These are phyloP conservation scores for Camelus bactrianus DNA, from an alignment of 2,113 vertebrate species.

Conservation along the genomic window DNA sequence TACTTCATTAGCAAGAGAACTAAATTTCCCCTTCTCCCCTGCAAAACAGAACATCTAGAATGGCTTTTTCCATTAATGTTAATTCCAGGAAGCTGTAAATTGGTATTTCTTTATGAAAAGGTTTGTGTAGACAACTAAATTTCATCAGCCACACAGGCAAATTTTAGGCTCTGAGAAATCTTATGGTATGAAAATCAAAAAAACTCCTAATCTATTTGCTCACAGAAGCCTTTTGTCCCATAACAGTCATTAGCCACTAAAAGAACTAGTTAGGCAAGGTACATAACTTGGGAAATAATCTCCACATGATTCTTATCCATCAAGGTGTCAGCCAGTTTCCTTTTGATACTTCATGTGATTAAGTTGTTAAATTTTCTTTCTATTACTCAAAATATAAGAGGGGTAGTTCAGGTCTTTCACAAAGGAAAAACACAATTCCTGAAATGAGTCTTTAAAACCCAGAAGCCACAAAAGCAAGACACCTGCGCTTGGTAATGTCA, in stretches of 20 bases:
- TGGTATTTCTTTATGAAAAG: neutral
- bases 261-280: neutral
- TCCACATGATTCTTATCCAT: neutral
- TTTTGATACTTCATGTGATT: constrained; percentile 1
- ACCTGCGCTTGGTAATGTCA: neutral
- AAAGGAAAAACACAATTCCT: neutral
- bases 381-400: neutral
- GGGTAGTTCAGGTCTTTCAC: neutral
- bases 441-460: neutral
- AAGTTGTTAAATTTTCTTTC: neutral
- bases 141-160: neutral
- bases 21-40: neutral
- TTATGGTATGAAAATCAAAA: neutral
- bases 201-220: neutral
- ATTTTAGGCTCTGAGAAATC: neutral
- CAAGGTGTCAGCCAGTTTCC: neutral
- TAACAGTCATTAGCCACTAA: neutral
- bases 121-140: neutral
- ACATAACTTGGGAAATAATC: neutral
- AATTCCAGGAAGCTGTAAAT: neutral
- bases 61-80: neutral
- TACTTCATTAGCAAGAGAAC: neutral
- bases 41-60: neutral
- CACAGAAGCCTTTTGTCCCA: neutral
- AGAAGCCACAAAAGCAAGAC: neutral